Base-by-base conservation (phyloP, 2,797 vertebrate genomes). In the Siniperca undulata region DNA sequence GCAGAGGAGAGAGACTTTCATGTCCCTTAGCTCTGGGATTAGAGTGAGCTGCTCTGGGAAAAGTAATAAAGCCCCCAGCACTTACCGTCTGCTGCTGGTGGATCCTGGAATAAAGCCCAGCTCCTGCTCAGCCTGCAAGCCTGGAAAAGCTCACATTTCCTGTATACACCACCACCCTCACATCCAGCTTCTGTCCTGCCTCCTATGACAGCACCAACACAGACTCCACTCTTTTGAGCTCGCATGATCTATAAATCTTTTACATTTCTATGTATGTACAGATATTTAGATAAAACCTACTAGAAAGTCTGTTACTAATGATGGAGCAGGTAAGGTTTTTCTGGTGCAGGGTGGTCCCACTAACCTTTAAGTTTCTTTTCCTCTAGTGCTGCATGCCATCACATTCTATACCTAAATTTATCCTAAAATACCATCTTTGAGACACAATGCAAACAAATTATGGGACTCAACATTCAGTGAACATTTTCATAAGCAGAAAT, bases 101-200 rank as follows among this genome's bases (percentile, higher is more conserved):
- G 89, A 92, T 90, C 73, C 89, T 93, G 87, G 90, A 91, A 66
- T 68, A 86, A 89, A 92, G 90, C 90, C 88, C 83, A 60, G 78
- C 81, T 90, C 46, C 86, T 88, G 83, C 89, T 92, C 77, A 38
- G 67, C 82, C 77, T 80, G 70, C 83, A 81, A 89, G 84, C 82
- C 82, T 78, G 78, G 74, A 85, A 87, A 93, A 94, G 87, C 91
- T 92, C 89, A 93, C 89, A 92, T 94, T 94, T 93, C 94, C 93
- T 93, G 89, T 80, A 52, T 55, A 81, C 84, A 88, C 44, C 86
- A 81, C 78, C 85, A 65, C 75, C 85, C 68, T 89, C 72, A 76
- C 78, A 84, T 91, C 81, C 74, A 86, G 87, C 81, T 87, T 70
- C 83, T 74, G 80, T 74, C 68, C 59, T 34, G 48, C 67, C 81